Conservation (phyloP, 2,888 invertebrate species). For the Stenotaenia linearis region DNA sequence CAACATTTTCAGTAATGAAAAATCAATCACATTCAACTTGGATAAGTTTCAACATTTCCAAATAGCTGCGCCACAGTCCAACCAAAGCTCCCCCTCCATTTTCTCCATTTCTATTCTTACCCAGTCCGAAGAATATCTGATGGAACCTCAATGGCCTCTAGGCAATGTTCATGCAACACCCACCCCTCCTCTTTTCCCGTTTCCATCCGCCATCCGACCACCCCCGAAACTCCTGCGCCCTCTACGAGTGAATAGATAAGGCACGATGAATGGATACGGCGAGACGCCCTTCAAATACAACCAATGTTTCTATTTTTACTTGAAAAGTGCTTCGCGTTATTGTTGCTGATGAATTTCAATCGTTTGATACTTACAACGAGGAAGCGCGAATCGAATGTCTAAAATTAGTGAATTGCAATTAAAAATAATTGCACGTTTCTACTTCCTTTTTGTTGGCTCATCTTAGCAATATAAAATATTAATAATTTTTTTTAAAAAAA, state of each 20-base stretch:
- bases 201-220: not conserved
- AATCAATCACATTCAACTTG: constrained; percentile 12
- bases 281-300: constrained; percentile 1
- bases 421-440: not conserved
- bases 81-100: not conserved
- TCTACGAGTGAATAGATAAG: not conserved
- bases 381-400: not conserved
- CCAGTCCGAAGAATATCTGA: constrained; percentile 8
- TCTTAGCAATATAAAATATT: not conserved
- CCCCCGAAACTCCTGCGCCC: not conserved
- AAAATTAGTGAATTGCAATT: not conserved
- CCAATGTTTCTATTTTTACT: not conserved
- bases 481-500: not conserved
- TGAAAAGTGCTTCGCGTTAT: not conserved
- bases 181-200: not conserved
- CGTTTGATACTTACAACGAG: not conserved
- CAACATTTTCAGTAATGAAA: not conserved
- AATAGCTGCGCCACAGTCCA: not conserved
- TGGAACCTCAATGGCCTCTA: constrained; percentile 15
- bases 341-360: not conserved
- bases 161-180: constrained; percentile 14
- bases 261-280: not conserved
- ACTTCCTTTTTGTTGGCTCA: not conserved
- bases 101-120: constrained; percentile 12
- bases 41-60: constrained; percentile 1